Conservation (phyloP, 2,888 invertebrate genomes). For the Lasius fuliginosus region DNA sequence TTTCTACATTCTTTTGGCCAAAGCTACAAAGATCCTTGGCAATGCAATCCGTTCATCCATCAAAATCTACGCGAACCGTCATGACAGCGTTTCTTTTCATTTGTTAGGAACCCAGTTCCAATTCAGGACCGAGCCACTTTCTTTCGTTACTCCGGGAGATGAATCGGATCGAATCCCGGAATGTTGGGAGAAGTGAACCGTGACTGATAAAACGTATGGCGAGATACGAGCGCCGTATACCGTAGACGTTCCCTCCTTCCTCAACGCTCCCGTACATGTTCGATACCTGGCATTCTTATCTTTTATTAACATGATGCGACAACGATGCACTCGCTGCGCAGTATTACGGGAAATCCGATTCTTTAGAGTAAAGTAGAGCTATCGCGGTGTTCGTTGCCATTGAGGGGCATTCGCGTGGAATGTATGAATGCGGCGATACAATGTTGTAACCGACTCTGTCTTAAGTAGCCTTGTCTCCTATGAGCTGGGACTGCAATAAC, state of each 20-base stretch:
- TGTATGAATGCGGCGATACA: constrained; percentile 33
- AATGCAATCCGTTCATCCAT: constrained; percentile 16
- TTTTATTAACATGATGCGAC: constrained; percentile 57
- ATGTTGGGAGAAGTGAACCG: constrained; percentile 49
- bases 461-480: constrained; percentile 33
- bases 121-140: constrained; percentile 27
- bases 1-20: not conserved
- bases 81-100: constrained; percentile 33
- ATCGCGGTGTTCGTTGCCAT: constrained; percentile 34
- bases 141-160: constrained; percentile 42
- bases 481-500: constrained; percentile 66
- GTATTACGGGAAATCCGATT: constrained; percentile 47
- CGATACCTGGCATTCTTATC: constrained; percentile 46
- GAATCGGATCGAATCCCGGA: constrained; percentile 46
- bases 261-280: not conserved
- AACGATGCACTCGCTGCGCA: constrained; percentile 38
- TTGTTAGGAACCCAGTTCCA: constrained; percentile 33
- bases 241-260: constrained; percentile 9
- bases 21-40: not conserved
- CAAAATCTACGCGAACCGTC: constrained; percentile 17
- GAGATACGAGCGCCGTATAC: constrained; percentile 32
- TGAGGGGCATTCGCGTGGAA: constrained; percentile 37
- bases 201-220: constrained; percentile 56
- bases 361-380: constrained; percentile 39
- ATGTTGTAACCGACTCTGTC: constrained; percentile 32